Conservation (phyloP, 2,113 vertebrate genomes). For the Cariama cristata region DNA sequence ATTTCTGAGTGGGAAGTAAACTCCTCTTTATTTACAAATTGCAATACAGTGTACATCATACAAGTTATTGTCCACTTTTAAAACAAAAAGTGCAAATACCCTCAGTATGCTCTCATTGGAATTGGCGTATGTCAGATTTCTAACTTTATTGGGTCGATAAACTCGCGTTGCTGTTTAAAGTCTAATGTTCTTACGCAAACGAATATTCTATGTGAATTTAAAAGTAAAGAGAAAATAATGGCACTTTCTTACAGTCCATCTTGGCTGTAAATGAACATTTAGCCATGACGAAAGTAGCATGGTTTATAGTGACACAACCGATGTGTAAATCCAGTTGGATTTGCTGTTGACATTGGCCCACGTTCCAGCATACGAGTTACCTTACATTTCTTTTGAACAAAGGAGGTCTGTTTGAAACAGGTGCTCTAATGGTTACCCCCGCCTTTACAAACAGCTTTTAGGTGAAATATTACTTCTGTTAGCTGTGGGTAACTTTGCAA, state of each 20-base stretch:
- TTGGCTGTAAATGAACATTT: not conserved
- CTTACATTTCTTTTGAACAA: constrained; percentile 49
- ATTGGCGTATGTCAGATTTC: not conserved
- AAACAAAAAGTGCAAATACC: not conserved
- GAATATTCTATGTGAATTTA: not conserved
- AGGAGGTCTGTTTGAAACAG: constrained; percentile 49
- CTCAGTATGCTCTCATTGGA: rapidly evolving
- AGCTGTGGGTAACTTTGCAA: not conserved
- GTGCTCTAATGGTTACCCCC: not conserved
- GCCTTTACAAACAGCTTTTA: constrained; percentile 50
- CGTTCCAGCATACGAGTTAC: not conserved
- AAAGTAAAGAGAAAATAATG: not conserved
- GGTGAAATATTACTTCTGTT: constrained; percentile 30
- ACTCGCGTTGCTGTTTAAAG: not conserved
- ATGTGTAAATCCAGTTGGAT: not conserved
- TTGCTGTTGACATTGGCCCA: constrained; percentile 54
- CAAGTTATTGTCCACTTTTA: not conserved
- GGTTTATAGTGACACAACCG: not conserved
- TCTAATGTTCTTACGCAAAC: not conserved
- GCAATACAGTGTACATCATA: not conserved
- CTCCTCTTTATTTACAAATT: not conserved
- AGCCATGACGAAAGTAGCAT: not conserved
- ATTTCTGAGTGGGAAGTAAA: not conserved
- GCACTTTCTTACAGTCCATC: not conserved
- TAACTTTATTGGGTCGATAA: not conserved